Percentiles rank a stretch among this genome's conserved stretches.
phyloP scores from a whole-genome alignment of 2,888 invertebrate species.

The Coelogynopora nodosa region DNA sequence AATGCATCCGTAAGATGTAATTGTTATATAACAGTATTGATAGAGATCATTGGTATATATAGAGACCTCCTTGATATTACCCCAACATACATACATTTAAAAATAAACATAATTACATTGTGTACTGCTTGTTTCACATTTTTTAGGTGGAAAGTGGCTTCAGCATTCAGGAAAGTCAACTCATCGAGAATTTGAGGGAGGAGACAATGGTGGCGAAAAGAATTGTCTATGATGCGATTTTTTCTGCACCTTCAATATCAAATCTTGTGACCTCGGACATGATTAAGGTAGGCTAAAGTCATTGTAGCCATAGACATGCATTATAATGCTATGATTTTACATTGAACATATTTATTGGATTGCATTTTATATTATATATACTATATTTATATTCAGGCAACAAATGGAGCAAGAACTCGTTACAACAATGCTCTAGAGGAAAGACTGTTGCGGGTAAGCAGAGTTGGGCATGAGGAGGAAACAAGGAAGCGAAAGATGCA shows the following conservation, averaged over 20 bases:
- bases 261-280: background rate
- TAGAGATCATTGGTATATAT: no score
- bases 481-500: background rate
- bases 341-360: no score
- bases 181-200: background rate
- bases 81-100: no score
- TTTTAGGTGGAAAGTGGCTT: background rate
- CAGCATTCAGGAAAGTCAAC: background rate
- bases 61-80: no score
- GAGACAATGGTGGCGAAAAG: background rate
- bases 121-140: background rate
- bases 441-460: background rate
- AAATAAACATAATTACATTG: background rate
- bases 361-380: no score
- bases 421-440: background rate
- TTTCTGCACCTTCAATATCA: background rate
- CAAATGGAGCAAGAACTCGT: background rate
- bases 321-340: no score
- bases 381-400: no score
- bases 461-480: background rate
- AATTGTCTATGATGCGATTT: background rate
- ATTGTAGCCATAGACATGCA: no score
- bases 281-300: background rate
- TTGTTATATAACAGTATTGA: no score
- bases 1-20: background rate